Evolutionary conservation across 2,797 vertebrate species (phyloP), one percentile per base, ranked within the genome.

Genomic region (Platyrinchus mystaceus): DNA sequence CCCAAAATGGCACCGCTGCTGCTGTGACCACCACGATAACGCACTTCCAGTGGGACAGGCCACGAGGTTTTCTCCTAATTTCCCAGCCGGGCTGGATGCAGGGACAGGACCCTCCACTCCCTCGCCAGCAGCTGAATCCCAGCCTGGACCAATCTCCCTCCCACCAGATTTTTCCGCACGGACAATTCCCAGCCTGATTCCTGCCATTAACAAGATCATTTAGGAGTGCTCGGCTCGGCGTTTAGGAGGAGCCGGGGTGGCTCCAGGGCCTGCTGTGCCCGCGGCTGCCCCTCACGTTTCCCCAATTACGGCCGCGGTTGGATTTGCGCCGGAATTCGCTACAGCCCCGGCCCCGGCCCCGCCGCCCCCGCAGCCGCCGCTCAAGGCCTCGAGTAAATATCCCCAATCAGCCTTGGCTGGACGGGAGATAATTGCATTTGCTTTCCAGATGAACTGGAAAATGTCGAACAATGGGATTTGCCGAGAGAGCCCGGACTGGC

Each of bases 381-480:
- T 70, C 59, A 3, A 27, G 41, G 64, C 86, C 67, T 64, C 63
- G 5, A 27, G 77, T 66, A 92, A 94, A 93, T 46, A 84, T 39
- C 62, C 20, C 36, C 20, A 84, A 90, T 93, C 95, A 93, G 23
- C 90, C 90, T 19, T 41, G 92, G n/a, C 95, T 43, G 88, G 3
- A 27, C 22, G 10, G 90, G 77, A 82, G 74, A 78, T 92, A 95
- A 96, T 89, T 95, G 88, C 92, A 88, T 95, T 96, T 96, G 92
- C 74, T 96, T 87, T 87, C 52, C 90, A 95, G 95, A 96, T 84
- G 94, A 93, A 92, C 92, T 87, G 95, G 96, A 95, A 96, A 96
- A 95, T 82, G 89, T 63, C 3, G 12, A 79, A 52, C 84, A 59
- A 66, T 62, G 66, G 88, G 86, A 66, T 95, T 75, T 94, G 93